Base-by-base conservation (phyloP, 1,140 invertebrate species). In the Heliconius eleuchia region DNA sequence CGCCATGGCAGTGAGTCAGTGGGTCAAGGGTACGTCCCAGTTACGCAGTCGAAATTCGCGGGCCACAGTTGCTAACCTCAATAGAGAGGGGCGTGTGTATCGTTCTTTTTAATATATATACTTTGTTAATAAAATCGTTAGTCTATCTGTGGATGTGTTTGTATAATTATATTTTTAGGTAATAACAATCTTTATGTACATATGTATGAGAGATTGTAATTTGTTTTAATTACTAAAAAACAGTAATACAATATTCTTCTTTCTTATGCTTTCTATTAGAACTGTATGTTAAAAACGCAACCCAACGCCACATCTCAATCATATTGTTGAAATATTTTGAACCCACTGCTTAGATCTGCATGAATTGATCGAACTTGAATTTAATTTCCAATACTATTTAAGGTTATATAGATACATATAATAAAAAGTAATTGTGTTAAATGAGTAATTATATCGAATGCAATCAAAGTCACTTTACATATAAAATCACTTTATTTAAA, bases 41-140 rank as follows among this genome's bases (percentile, higher is more conserved):
- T 91, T 94, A 88, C 87, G 88, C 89, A 88, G 89, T 90, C 91
- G 87, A 93, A 94, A 91, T 93, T 94, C 88, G 92, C 92, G 91
- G 85, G 85, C 86, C 77, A 80, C 75, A 74, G 90, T 93, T 91
- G 89, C 91, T 93, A 94, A 89, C 90, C 90, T 91, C 90, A 86
- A 66, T 87, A 89, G 89, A 84, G 87, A 89, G 88, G 91, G 88
- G 84, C 85, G 72, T 80, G 76, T 70, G 80, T 72, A 76, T 55
- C 18, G 71, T 77, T 75, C 46, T 39, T 74, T 74, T 79, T 75
- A 71, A 3, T 46, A 66, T 66, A 73, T 60, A 50, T 66, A 66
- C 16, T 23, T 23, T 23, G 23, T 23, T 66, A 5, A 27, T 66
- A 13, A 30, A 66, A 30, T 6, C 30, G 23, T 18, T 5, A 30